Evolutionary conservation across 1,140 invertebrate genomes (phyloP).

Genomic region (Aphelinus atriplicis): DNA sequence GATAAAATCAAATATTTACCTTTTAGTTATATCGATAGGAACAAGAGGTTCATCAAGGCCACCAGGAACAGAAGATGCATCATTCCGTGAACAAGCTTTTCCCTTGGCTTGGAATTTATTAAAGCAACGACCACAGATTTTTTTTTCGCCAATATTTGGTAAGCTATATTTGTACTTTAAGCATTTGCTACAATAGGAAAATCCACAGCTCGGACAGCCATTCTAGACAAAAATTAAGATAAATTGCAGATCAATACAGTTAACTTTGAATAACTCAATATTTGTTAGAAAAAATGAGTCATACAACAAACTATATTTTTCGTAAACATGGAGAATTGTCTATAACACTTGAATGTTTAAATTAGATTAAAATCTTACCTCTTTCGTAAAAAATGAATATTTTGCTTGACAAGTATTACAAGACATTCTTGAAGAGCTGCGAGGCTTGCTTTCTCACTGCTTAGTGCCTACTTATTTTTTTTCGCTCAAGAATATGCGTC

Average conservation of each 20-base stretch:
- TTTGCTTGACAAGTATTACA: conserved; percentile 57
- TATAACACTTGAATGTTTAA: no score
- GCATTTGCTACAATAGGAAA: conserved; percentile 61
- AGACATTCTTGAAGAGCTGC: conserved; percentile 48
- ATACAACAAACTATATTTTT: background rate
- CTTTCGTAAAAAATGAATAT: conserved; percentile 56
- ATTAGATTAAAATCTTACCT: conserved; percentile 47
- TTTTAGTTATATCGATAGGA: conserved; percentile 56
- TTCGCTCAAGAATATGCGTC: background rate
- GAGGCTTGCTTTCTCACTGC: no score
- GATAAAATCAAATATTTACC: conserved; percentile 44
- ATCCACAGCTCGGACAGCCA: conserved; percentile 61
- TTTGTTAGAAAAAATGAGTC: background rate
- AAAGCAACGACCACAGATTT: conserved; percentile 59
- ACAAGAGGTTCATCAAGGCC: conserved; percentile 41
- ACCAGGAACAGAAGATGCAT: conserved; percentile 35
- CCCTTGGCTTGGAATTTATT: conserved; percentile 49
- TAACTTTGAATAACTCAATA: background rate
- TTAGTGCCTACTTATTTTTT: background rate
- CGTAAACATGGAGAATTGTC: background rate
- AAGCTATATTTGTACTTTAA: conserved; percentile 60
- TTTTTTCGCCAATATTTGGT: conserved; percentile 50
- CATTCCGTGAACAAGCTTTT: conserved; percentile 23
- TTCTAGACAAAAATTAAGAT: conserved; percentile 44
- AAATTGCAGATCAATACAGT: background rate